These are phyloP conservation scores for Drosophila suzukii DNA, from an alignment of 1,140 invertebrate species.

Conservation along the genomic window DNA sequence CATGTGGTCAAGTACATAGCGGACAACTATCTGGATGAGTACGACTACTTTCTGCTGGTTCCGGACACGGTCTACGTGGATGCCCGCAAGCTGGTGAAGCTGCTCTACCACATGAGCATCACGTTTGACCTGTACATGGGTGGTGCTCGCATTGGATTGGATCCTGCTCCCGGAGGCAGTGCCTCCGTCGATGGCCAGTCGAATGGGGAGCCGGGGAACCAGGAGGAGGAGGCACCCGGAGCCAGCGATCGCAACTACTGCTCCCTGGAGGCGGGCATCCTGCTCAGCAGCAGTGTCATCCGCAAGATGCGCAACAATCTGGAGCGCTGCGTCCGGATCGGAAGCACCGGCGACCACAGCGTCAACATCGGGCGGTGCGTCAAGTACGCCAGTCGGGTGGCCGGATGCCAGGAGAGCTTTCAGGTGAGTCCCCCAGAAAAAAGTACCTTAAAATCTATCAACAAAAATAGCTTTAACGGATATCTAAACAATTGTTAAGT, in stretches of 20 bases:
- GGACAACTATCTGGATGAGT: conserved; percentile 94
- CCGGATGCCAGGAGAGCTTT: conserved; percentile 86
- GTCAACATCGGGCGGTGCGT: conserved; percentile 94
- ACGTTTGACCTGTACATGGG: conserved; percentile 93
- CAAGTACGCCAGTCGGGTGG: conserved; percentile 88
- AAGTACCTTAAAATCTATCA: neutral
- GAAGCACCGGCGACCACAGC: conserved; percentile 90
- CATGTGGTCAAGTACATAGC: conserved; percentile 95
- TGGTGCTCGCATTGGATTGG: conserved; percentile 48
- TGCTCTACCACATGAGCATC: conserved; percentile 92
- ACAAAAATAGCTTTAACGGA: neutral
- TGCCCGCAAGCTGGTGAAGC: conserved; percentile 88
- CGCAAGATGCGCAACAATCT: conserved; percentile 89
- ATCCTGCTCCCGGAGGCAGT: neutral
- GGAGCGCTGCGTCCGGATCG: conserved; percentile 94
- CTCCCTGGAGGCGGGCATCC: conserved; percentile 89
- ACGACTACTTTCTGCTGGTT: conserved; percentile 95
- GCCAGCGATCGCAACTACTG: conserved; percentile 80
- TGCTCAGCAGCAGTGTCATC: conserved; percentile 91
- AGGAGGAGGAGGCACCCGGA: conserved; percentile 13
- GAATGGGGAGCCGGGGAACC: conserved; percentile 9
- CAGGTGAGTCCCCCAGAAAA: conserved; percentile 83
- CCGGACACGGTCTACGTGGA: conserved; percentile 93
- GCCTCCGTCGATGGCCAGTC: neutral
- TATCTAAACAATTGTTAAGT: too few species aligned